These are phyloP conservation scores for Conops quadrifasciatus DNA, from an alignment of 2,888 invertebrate species.

Conservation along the genomic window DNA sequence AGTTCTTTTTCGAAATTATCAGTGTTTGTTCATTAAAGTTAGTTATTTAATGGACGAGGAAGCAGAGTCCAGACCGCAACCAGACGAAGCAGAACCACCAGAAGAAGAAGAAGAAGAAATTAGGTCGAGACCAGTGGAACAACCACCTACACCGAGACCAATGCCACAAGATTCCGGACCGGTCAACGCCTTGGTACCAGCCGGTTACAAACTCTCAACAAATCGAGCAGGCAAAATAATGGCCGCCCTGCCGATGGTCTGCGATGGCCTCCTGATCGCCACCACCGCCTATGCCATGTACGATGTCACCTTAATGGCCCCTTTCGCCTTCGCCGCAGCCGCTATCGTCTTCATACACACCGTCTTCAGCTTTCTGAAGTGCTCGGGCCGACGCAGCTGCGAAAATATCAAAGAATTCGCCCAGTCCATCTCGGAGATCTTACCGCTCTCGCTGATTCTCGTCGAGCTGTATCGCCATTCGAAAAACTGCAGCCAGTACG, in stretches of 20 bases:
- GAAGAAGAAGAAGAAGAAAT: too few relatives aligned
- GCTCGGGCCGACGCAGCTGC: constrained; percentile 43
- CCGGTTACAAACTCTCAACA: too few relatives aligned
- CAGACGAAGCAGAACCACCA: too few relatives aligned
- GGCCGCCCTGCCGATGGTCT: neutral
- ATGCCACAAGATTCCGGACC: too few relatives aligned
- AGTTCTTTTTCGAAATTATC: too few relatives aligned
- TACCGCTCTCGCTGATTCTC: constrained; percentile 49
- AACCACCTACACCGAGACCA: too few relatives aligned
- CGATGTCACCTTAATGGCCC: constrained; percentile 46
- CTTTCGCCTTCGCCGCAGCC: constrained; percentile 49
- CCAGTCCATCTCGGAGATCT: constrained; percentile 48
- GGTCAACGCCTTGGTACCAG: too few relatives aligned
- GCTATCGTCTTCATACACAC: constrained; percentile 47
- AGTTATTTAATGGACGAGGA: too few relatives aligned
- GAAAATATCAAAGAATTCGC: constrained; percentile 41
- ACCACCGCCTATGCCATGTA: constrained; percentile 53
- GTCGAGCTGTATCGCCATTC: constrained; percentile 46
- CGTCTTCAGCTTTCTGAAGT: constrained; percentile 39
- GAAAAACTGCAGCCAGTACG: neutral
- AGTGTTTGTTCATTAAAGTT: too few relatives aligned
- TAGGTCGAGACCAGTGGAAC: too few relatives aligned
- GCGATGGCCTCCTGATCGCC: constrained; percentile 49
- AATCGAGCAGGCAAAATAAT: neutral
- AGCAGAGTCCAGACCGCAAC: too few relatives aligned